Evolutionary conservation across 2,113 vertebrate species (phyloP).

Genomic region (Oceanites oceanicus): DNA sequence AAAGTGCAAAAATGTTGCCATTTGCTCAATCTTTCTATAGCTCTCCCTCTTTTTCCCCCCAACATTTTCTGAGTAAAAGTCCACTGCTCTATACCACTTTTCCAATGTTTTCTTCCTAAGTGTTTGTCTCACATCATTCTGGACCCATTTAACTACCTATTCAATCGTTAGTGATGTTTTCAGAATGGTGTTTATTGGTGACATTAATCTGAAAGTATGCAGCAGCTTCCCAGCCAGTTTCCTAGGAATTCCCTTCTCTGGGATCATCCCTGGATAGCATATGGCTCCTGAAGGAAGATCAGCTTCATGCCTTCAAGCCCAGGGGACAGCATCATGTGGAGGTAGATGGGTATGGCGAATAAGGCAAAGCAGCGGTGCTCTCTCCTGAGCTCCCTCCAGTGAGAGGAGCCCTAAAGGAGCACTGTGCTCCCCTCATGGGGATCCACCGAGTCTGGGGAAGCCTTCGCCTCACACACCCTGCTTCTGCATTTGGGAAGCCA

Average conservation of each 20-base stretch:
- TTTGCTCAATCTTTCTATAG: not conserved
- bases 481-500: not conserved
- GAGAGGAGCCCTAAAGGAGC: not conserved
- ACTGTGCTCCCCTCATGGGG: accelerated
- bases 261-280: accelerated
- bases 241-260: not conserved
- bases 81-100: not conserved
- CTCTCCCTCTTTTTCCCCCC: not conserved
- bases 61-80: not conserved
- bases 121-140: not conserved
- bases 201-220: not conserved
- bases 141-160: not conserved
- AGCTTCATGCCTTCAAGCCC: not conserved
- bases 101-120: not conserved
- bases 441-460: not conserved
- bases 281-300: not conserved
- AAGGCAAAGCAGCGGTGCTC: not conserved
- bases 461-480: not conserved
- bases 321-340: not conserved
- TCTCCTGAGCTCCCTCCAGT: not conserved
- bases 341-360: not conserved
- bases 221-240: not conserved
- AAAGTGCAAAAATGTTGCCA: not conserved
- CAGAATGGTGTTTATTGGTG: not conserved
- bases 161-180: not conserved